Evolutionary conservation across 2,797 vertebrate species (phyloP).

Genomic region (Pseudotriccus pelzelni): DNA sequence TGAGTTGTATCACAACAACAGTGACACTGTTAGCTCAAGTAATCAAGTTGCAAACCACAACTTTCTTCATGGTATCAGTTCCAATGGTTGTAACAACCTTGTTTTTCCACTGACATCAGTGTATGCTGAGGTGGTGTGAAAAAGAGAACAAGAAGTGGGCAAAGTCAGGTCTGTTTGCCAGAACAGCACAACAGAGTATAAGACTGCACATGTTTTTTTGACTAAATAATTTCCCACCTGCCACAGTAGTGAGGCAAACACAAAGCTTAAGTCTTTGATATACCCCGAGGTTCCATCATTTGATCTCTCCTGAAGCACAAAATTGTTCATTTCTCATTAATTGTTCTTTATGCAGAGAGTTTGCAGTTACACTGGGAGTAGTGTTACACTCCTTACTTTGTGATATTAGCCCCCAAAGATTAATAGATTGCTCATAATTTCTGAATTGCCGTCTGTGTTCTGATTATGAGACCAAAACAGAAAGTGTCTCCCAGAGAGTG

Average conservation of each 20-base stretch:
- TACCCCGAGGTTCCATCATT: constrained; percentile 51
- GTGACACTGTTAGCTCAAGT: neutral
- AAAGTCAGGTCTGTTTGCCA: neutral
- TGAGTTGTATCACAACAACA: neutral
- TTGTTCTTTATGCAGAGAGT: constrained; percentile 63
- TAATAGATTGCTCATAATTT: constrained; percentile 67
- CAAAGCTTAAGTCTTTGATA: constrained; percentile 29
- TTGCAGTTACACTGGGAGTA: constrained; percentile 73
- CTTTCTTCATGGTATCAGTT: neutral
- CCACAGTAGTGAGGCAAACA: constrained; percentile 34
- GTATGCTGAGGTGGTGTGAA: neutral
- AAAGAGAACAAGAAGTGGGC: neutral
- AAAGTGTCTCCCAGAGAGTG: constrained; percentile 7
- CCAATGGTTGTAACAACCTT: neutral
- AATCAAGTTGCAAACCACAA: neutral
- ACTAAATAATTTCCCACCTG: constrained; percentile 25
- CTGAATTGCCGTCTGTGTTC: constrained; percentile 52
- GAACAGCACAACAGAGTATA: neutral
- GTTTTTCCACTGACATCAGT: neutral
- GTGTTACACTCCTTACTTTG: constrained; percentile 70
- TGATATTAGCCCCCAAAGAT: constrained; percentile 75
- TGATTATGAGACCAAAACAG: constrained; percentile 56
- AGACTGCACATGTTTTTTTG: neutral
- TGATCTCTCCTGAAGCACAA: constrained; percentile 70
- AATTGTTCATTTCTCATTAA: constrained; percentile 74